phyloP scores from a whole-genome alignment of 2,113 vertebrate genomes.

The Ictidomys tridecemlineatus region DNA sequence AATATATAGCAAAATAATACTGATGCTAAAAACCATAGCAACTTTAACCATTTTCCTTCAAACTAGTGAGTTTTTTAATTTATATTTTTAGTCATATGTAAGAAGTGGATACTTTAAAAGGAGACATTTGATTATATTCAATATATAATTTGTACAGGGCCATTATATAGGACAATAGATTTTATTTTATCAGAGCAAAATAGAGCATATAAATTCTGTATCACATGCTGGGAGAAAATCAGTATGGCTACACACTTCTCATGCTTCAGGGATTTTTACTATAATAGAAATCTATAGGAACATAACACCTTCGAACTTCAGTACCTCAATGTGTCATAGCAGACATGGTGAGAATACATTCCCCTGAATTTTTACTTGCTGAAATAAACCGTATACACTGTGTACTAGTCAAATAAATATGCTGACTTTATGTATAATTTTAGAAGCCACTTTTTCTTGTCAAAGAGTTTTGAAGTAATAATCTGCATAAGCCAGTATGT shows the following conservation, averaged over 20 bases:
- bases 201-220: slow-evolving; percentile 69
- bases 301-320: slow-evolving; percentile 65
- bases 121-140: slow-evolving; percentile 61
- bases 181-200: slow-evolving; percentile 71
- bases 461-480: slow-evolving; percentile 49
- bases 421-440: slow-evolving; percentile 46
- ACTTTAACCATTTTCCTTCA: slow-evolving; percentile 58
- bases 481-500: not conserved
- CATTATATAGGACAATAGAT: slow-evolving; percentile 75
- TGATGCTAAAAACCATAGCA: not conserved
- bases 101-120: slow-evolving; percentile 62
- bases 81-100: slow-evolving; percentile 62
- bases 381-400: slow-evolving; percentile 25
- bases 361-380: not conserved
- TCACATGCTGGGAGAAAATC: slow-evolving; percentile 68
- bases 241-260: slow-evolving; percentile 66
- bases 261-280: slow-evolving; percentile 74
- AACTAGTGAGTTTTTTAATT: slow-evolving; percentile 55
- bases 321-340: slow-evolving; percentile 6
- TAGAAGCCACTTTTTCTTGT: slow-evolving; percentile 40
- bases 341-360: slow-evolving; percentile 43
- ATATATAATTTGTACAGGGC: slow-evolving; percentile 67
- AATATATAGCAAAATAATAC: slow-evolving; percentile 25
- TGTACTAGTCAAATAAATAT: slow-evolving; percentile 36
- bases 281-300: slow-evolving; percentile 73